Base-by-base conservation (phyloP, 2,113 vertebrate genomes). In the Helogale parvula region DNA sequence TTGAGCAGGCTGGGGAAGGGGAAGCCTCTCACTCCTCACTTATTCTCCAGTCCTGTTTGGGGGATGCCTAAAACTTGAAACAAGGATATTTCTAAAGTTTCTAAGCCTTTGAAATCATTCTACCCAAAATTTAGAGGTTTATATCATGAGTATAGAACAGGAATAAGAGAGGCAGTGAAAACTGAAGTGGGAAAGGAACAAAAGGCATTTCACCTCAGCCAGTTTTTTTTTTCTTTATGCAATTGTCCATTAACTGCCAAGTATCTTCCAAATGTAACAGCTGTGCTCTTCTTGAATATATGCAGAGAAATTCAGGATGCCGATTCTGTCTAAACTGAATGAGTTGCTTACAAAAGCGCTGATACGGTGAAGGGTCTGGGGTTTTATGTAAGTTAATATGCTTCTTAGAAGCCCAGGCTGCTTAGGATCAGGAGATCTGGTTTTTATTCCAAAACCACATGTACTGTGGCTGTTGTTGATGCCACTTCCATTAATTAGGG, bases 241-340 rank as follows among this genome's bases (percentile, higher is more conserved):
- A 63, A 54, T 85, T 97, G 92, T 93, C 79, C 80, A 92, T 94
- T 93, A 96, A 83, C 91, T 95, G 92, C 92, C 77, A 98, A 93
- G 31, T 82, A 77, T 76, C 60, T 97, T 94, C 82, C 68, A 54
- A 95, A 57, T 89, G 35, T 96, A 96, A 95, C 96, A 98, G 85
- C 93, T 97, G 88, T 92, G 82, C 88, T 96, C 89, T 95, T 85
- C 86, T 90, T 91, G 52, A 93, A 85, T 96, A 86, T 96, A 80
- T 84, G 60, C 83, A 95, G 72, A 86, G 63, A 95, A 33, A 80
- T 83, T 94, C 80, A 77, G 54, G 50, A 94, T 68, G 14, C 47
- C 21, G 76, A 35, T 79, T 91, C 57, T 93, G n/a, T 80, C 45
- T 90, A 60, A 90, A 69, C 16, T 25, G 1, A n/a, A 94, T 69